Conservation (phyloP, 2,888 invertebrate species). For the Rosalia funebris region DNA sequence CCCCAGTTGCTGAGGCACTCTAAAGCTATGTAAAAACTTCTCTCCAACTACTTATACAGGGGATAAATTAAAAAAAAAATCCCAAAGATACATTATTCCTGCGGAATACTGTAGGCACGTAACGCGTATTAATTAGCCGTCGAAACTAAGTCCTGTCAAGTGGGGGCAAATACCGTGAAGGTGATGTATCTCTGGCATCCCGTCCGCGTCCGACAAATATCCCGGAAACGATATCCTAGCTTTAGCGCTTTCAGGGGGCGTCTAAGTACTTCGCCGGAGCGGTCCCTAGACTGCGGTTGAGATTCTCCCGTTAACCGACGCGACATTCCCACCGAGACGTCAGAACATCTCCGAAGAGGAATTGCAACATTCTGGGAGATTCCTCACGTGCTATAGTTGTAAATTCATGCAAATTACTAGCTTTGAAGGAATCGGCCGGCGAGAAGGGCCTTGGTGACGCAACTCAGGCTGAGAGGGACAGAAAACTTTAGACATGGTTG, state of each 20-base stretch:
- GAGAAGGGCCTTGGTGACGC: not conserved
- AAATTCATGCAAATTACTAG: constrained; percentile 48
- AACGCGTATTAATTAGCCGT: not conserved
- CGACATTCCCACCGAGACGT: constrained; percentile 50
- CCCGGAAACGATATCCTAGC: constrained; percentile 36
- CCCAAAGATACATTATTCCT: too few species aligned
- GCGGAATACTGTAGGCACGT: too few species aligned
- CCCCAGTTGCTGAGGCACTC: too few species aligned
- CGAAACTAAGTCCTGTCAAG: not conserved
- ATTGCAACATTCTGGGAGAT: constrained; percentile 45
- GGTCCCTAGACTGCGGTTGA: constrained; percentile 43
- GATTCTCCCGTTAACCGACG: constrained; percentile 36
- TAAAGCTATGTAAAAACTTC: too few species aligned
- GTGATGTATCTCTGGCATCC: constrained; percentile 25
- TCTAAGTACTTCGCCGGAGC: constrained; percentile 40
- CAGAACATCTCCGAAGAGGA: constrained; percentile 49
- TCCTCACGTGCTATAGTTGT: constrained; percentile 43
- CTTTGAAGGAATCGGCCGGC: constrained; percentile 26
- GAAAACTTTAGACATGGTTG: too few species aligned
- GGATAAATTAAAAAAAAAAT: too few species aligned
- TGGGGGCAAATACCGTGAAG: not conserved
- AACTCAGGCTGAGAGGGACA: not conserved
- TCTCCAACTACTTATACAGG: too few species aligned
- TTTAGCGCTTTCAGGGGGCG: constrained; percentile 40
- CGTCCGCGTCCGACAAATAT: constrained; percentile 39